Conservation (phyloP, 2,113 vertebrate species). For the Pterocles burchelli region DNA sequence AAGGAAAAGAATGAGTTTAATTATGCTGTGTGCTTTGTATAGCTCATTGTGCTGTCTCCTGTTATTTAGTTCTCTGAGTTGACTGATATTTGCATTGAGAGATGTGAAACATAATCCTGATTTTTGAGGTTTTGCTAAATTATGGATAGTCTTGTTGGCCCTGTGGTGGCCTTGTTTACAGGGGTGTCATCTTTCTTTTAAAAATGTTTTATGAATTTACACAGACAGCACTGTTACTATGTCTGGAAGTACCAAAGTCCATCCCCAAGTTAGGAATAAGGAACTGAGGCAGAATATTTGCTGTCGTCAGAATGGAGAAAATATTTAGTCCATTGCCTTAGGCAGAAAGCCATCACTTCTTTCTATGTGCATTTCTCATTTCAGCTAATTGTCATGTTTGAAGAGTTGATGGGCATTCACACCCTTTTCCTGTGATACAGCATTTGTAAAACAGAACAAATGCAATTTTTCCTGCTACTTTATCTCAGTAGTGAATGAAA, state of each 20-base stretch:
- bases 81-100: not conserved
- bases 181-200: not conserved
- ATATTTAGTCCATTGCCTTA: not conserved
- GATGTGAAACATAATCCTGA: not conserved
- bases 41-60: not conserved
- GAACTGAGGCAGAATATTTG: not conserved
- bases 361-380: not conserved
- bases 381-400: not conserved
- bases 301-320: not conserved
- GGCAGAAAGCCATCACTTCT: not conserved
- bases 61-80: not conserved
- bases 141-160: not conserved
- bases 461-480: not conserved
- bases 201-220: not conserved
- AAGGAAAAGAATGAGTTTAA: not conserved
- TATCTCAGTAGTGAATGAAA: not conserved
- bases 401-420: not conserved
- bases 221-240: not conserved
- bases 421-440: not conserved
- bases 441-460: not conserved
- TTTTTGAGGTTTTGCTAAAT: not conserved
- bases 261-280: not conserved
- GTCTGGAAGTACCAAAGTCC: not conserved
- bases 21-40: not conserved
- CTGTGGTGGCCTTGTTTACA: not conserved